Conservation (phyloP, 2,888 invertebrate genomes). For the Heliconius hortense region DNA sequence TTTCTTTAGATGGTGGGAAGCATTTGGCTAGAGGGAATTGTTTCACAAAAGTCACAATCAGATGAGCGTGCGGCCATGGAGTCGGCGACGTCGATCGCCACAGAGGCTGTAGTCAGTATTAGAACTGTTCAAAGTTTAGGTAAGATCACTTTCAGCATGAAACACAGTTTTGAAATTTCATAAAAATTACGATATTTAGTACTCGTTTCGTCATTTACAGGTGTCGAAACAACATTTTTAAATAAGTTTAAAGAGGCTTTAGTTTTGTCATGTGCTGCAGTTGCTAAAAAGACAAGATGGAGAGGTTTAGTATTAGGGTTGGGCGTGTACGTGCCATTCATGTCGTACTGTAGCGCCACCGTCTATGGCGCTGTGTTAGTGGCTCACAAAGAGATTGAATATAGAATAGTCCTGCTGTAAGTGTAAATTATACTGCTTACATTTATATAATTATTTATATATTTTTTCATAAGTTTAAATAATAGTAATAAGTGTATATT, state of each 20-base stretch:
- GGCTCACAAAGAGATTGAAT: conserved; percentile 82
- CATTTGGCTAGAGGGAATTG: conserved; percentile 83
- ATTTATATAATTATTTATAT: neutral
- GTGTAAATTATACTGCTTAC: conserved; percentile 25
- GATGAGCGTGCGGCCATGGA: conserved; percentile 84
- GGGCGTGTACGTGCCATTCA: conserved; percentile 86
- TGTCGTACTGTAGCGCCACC: conserved; percentile 86
- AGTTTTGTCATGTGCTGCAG: conserved; percentile 74
- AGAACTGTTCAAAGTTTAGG: conserved; percentile 85
- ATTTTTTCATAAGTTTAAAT: neutral
- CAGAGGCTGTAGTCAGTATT: conserved; percentile 85
- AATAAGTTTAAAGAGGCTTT: conserved; percentile 79
- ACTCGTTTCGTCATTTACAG: conserved; percentile 47
- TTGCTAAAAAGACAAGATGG: conserved; percentile 82
- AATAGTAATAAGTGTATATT: conserved; percentile 18
- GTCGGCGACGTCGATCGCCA: conserved; percentile 83
- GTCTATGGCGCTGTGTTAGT: conserved; percentile 87
- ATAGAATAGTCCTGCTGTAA: conserved; percentile 86
- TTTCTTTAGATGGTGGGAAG: conserved; percentile 76
- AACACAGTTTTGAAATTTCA: neutral
- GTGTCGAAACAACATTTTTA: conserved; percentile 81
- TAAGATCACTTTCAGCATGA: conserved; percentile 42
- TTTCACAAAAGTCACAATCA: conserved; percentile 82
- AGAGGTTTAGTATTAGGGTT: conserved; percentile 86
- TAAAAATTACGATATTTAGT: neutral